Base-by-base conservation (phyloP, 2,888 invertebrate species). In the Drosophila melanosoma region DNA sequence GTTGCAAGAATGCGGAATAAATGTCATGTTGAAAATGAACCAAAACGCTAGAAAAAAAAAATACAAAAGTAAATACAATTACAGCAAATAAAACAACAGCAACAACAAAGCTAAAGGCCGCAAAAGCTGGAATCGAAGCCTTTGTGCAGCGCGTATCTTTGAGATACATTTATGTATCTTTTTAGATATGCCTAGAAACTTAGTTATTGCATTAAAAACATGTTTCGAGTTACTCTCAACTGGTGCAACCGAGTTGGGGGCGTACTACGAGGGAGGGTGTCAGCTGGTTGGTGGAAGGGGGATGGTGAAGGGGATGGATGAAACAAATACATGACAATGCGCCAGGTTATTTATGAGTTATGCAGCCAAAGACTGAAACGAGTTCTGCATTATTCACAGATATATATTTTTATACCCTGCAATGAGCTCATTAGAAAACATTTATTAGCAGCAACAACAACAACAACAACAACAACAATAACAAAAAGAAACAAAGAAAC, bases 1-100 rank as follows among this genome's bases (percentile, higher is more conserved):
- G 90, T 90, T 81, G 85, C 82, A 87, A 89, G 89, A 87, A 87
- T 87, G 86, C 86, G 87, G 87, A 87, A 87, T 87, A 87, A 87
- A 87, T 87, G 87, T 87, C 87, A 87, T 73, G 89, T 74, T 71
- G 64, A 64, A 83, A 80, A 74, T 60, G 45, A 75, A 84, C 71
- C 65, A 76, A 74, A 71, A 73, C 57, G 40, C 64, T 23, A 60
- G 26, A 59, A 56, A 52, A 64, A 42, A 20, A 12, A 59, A 57
- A 54, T 26, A 40, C 6, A 38, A 51, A 40, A 51, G 33, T 52
- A 59, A 53, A 59, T n/a, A 15, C 20, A 23, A 15, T 23, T 29
- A 67, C 52, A 66, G 52, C 48, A 42, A 48, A 51, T 51, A 33
- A n/a, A 45, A 45, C 45, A 45, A 42, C 36, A 17, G 7, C 11